Evolutionary conservation across 2,888 invertebrate species (phyloP), one percentile per base, ranked within the genome.

Genomic region (Phorcus lineatus): DNA sequence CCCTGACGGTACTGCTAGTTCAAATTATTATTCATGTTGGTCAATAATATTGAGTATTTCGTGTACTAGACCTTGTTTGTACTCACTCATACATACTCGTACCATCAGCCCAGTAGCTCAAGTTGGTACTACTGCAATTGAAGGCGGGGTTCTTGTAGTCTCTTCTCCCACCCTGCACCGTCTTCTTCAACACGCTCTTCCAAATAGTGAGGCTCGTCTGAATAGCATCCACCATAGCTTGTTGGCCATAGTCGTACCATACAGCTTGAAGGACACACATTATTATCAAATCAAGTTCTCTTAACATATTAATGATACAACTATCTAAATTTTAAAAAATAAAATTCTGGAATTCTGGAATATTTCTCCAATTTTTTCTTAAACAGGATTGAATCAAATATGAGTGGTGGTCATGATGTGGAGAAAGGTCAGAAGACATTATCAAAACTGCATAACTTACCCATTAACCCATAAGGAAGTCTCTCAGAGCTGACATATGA

Each of bases 141-240:
- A 78, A 66, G 75, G 78, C 53, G 22, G 55, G 16, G 6, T 19
- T 40, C 74, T 74, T n/a, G 70, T 74, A 11, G 54, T 67, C 1
- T 67, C 22, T 17, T 80, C 80, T 40, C 74, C 80, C 22, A 53
- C 67, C 77, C 53, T 74, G 70, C 9, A 84, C 83, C 17, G 87
- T 81, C 7, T 82, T 77, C n/a, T 85, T 82, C 9, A 90, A 83
- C 22, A 86, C 88, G 13, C 83, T 57, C 7, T 86, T 84, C 90
- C 90, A 90, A 11, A 90, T 83, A 17, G 66, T 80, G 0, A 88
- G 82, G 0, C 88, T 84, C 0, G 86, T 84, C 17, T 81, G 80
- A 11, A 88, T 84, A 7, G 88, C 86, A 28, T 84, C 70, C 24
- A 84, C 79, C 74, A 89, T 84, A 40, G 85, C 85, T n/a, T 79